These are phyloP conservation scores for honey bee (Apis mellifera) DNA, from an alignment of 1,140 invertebrate species.

Conservation along the genomic window DNA sequence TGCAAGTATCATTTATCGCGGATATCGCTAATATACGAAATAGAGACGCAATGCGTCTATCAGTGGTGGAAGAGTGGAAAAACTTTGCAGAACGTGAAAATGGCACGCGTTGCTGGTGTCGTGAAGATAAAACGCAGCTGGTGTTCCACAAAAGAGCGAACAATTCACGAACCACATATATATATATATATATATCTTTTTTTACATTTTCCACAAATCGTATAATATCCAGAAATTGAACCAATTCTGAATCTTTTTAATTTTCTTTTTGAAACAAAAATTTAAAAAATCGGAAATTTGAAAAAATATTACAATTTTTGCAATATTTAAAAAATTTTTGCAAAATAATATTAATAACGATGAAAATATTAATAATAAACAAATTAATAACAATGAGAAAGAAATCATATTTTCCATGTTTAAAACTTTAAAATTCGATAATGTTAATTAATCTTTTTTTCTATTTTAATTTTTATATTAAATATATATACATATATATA, in stretches of 20 bases:
- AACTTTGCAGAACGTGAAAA: slow-evolving; percentile 46
- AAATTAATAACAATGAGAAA: too few species aligned
- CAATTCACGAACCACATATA: slow-evolving; percentile 40
- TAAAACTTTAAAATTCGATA: too few species aligned
- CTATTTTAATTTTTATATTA: too few species aligned
- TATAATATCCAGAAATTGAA: background rate
- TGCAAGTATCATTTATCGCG: background rate
- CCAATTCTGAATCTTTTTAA: background rate
- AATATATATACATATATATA: too few species aligned
- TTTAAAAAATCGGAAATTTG: too few species aligned
- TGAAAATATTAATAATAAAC: too few species aligned
- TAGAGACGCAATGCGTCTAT: slow-evolving; percentile 43
- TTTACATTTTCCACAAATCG: slow-evolving; percentile 10
- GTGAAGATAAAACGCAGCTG: slow-evolving; percentile 67
- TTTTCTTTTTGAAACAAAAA: background rate
- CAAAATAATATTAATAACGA: too few species aligned
- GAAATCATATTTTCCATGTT: too few species aligned
- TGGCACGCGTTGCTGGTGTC: slow-evolving; percentile 48
- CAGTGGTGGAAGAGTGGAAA: background rate
- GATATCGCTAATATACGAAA: slow-evolving; percentile 26
- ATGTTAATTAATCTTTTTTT: too few species aligned
- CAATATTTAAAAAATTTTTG: too few species aligned
- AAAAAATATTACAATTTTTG: too few species aligned
- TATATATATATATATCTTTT: background rate
- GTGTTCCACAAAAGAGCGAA: slow-evolving; percentile 53